Conservation (phyloP, 2,797 vertebrate species). For the Pseudochromis fuscus region DNA sequence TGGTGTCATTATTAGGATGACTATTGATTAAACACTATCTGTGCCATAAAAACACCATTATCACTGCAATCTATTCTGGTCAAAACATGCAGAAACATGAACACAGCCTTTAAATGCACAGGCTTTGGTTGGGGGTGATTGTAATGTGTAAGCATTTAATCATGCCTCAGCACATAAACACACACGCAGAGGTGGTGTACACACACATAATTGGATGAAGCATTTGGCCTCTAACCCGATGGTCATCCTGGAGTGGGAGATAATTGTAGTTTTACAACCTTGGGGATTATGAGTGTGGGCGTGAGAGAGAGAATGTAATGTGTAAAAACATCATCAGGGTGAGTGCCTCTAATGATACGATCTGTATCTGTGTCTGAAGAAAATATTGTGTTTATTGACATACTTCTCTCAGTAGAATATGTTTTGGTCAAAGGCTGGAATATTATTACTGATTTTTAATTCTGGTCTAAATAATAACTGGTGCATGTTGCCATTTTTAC, state of each 20-base stretch:
- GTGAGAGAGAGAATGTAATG: constrained; percentile 16
- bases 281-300: constrained; percentile 35
- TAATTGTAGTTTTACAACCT: constrained; percentile 76
- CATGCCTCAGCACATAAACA: constrained; percentile 18
- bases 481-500: background rate
- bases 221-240: constrained; percentile 68
- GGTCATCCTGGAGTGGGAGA: constrained; percentile 51
- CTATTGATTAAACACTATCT: constrained; percentile 75
- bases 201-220: constrained; percentile 64
- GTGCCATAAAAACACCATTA: constrained; percentile 68
- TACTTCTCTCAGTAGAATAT: background rate
- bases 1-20: constrained; percentile 51
- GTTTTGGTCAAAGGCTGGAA: background rate
- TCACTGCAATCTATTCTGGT: constrained; percentile 24
- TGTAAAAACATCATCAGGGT: constrained; percentile 3
- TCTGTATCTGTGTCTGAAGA: background rate
- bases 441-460: background rate
- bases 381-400: background rate
- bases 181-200: constrained; percentile 24
- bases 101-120: constrained; percentile 2
- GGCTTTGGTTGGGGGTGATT: constrained; percentile 17
- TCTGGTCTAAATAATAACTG: background rate
- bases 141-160: constrained; percentile 34
- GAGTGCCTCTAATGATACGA: background rate
- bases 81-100: constrained; percentile 27